phyloP scores from a whole-genome alignment of 2,797 vertebrate species.

The Acropternis orthonyx region DNA sequence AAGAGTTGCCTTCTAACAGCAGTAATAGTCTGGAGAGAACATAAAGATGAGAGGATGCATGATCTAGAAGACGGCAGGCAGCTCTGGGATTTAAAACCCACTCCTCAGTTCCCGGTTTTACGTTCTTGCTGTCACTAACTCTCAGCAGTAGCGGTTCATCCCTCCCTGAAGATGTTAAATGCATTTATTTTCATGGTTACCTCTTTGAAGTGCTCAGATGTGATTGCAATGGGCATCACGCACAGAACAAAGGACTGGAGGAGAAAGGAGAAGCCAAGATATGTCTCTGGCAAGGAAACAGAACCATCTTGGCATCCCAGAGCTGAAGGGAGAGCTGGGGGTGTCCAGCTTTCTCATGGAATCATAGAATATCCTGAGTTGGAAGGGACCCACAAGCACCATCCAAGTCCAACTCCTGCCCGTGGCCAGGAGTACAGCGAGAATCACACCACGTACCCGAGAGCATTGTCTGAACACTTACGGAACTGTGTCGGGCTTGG shows the following conservation, averaged over 20 bases:
- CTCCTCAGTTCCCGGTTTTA: neutral
- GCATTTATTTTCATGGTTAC: neutral
- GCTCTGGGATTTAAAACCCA: neutral
- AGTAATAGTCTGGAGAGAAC: neutral
- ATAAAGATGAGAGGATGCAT: neutral
- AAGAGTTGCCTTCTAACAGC: neutral
- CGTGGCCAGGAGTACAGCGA: neutral
- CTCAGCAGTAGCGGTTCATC: neutral
- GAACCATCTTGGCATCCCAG: neutral
- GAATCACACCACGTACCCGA: neutral
- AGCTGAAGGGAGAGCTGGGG: rapidly evolving
- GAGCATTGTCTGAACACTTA: neutral
- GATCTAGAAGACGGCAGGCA: neutral
- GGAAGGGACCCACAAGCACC: neutral
- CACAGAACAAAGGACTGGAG: neutral
- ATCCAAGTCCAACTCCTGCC: neutral
- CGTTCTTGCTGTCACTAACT: neutral
- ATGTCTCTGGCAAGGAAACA: rapidly evolving
- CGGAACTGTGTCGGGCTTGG: neutral
- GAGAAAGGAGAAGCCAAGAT: neutral
- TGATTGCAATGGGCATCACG: neutral
- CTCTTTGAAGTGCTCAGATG: neutral
- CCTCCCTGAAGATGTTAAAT: neutral
- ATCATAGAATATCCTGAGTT: neutral
- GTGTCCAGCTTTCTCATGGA: neutral